phyloP scores from a whole-genome alignment of 2,797 vertebrate species.

The Gephyroberyx darwinii region DNA sequence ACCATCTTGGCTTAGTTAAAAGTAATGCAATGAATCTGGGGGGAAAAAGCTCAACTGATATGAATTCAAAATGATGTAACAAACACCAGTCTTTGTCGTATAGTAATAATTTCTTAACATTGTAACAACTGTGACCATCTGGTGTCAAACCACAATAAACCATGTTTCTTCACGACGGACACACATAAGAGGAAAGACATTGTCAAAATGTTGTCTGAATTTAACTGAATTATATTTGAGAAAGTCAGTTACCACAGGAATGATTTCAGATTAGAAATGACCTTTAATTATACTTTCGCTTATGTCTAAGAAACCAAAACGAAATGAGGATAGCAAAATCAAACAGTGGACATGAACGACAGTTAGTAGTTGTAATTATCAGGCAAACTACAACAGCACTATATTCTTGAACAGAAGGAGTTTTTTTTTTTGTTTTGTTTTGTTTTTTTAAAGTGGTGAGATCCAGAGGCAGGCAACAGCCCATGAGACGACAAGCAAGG shows the following conservation, averaged over 20 bases:
- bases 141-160: constrained; percentile 50
- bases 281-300: constrained; percentile 70
- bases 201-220: not conserved
- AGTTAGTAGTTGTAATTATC: constrained; percentile 67
- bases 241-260: constrained; percentile 35
- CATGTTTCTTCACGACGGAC: constrained; percentile 3
- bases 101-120: not conserved
- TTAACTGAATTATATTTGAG: not conserved
- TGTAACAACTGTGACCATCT: constrained; percentile 38
- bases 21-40: constrained; percentile 24
- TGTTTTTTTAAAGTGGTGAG: constrained; percentile 76
- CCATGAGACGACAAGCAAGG: constrained; percentile 70
- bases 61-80: constrained; percentile 30
- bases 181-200: not conserved
- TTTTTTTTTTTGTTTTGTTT: constrained; percentile 53
- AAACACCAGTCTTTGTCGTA: not conserved
- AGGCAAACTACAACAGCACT: constrained; percentile 86
- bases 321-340: constrained; percentile 45
- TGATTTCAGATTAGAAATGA: constrained; percentile 66
- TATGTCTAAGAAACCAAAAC: constrained; percentile 56
- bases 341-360: constrained; percentile 64
- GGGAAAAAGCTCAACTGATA: constrained; percentile 35
- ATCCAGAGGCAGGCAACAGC: constrained; percentile 80
- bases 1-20: constrained; percentile 7
- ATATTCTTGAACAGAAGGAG: constrained; percentile 73